A percentile compares a stretch with the other conserved stretches of the same genome.
phyloP scores from a whole-genome alignment of 2,113 vertebrate genomes.

The Corythoichthys haematopterus region DNA sequence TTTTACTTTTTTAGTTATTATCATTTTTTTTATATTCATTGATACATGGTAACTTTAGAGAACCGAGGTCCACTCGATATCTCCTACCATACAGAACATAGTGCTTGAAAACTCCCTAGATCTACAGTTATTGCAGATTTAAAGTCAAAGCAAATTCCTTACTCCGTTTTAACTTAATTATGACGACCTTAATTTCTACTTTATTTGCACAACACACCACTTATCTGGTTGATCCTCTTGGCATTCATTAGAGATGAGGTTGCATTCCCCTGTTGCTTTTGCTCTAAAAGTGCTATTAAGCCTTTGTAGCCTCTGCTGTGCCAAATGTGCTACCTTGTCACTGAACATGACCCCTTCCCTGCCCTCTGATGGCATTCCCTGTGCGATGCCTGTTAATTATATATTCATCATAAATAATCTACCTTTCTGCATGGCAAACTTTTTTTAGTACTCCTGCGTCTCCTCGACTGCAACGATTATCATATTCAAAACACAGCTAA shows the following conservation, averaged over 20 bases:
- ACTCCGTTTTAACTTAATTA: background rate
- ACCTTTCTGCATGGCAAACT: background rate
- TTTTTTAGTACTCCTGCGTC: constrained; percentile 10
- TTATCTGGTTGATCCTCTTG: constrained; percentile 5
- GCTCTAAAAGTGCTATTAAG: constrained; percentile 6
- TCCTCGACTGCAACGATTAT: constrained; percentile 4
- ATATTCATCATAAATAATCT: constrained; percentile 14
- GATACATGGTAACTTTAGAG: no score
- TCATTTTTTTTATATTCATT: no score
- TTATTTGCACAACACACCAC: background rate
- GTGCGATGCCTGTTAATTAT: constrained; percentile 18
- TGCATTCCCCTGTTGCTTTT: constrained; percentile 15
- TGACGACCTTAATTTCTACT: background rate
- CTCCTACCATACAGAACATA: no score
- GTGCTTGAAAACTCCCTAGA: no score
- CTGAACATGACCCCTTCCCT: constrained; percentile 16
- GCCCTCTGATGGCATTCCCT: constrained; percentile 12
- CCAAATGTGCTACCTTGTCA: constrained; percentile 21
- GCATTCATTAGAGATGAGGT: constrained; percentile 9
- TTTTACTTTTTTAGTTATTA: no score
- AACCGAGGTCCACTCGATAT: no score
- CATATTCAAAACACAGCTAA: constrained; percentile 2
- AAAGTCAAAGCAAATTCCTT: background rate
- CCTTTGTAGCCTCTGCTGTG: constrained; percentile 2
- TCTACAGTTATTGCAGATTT: background rate